Evolutionary conservation across 2,888 invertebrate species (phyloP), one percentile per base, ranked within the genome.

Genomic region (Hirtodrosophila trivittata): DNA sequence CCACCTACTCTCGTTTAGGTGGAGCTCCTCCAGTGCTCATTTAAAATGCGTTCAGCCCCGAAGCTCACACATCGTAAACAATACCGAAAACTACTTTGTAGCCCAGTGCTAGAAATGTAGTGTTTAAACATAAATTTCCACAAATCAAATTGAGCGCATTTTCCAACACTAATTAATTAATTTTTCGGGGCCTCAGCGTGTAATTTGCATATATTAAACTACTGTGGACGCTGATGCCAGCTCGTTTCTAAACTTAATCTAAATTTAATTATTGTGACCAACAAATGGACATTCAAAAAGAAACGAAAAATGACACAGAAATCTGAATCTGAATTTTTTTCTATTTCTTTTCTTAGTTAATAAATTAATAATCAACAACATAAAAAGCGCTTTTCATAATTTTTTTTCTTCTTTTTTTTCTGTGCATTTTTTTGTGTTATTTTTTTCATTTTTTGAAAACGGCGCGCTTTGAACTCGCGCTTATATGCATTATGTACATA

Each of bases 251-350:
- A 72, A 72, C 77, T 75, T 85, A 87, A 85, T 85, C 87, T 85
- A 85, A 85, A 85, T 87, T 85, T 85, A 85, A 85, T 85, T 85
- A 87, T 82, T 75, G 76, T 84, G 73, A 80, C 70, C 72, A 87
- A 72, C 77, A 75, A 81, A 86, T 70, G 55, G 63, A 42, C 41
- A 62, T 50, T 16, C 50, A 72, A 75, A 77, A 47, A 37, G 60
- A 39, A 49, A 35, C 65, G 50, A 60, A 41, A 32, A 54, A 52
- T 55, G 66, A 66, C 76, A 72, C 37, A 66, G 58, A 75, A 78
- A 75, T 69, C 75, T 72, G 67, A 72, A 69, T 72, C 66, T 67
- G 45, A 37, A 13, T 49, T 33, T 52, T 51, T 37, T 56, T 39
- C 7, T 39, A 41, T 60, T 30, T 77, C 57, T 69, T 66, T 51